Evolutionary conservation across 2,888 invertebrate genomes (phyloP).

Genomic region (Spicauda simplicius): DNA sequence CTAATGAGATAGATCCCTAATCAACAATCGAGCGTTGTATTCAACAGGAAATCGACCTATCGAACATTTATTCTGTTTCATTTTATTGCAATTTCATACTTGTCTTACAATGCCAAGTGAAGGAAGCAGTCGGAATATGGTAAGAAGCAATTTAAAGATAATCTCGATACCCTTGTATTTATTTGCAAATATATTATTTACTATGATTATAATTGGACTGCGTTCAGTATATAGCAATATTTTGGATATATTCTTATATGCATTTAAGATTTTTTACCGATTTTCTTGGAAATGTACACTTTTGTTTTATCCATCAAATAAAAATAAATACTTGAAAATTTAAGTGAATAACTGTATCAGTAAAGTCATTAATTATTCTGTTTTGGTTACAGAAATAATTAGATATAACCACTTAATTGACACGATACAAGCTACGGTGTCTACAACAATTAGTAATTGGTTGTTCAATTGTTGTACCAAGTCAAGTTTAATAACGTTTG

Average conservation of each 20-base stretch:
- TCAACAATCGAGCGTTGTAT: conserved; percentile 2
- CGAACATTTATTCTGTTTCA: neutral
- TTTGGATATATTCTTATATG: no score
- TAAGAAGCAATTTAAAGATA: no score
- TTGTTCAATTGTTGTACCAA: neutral
- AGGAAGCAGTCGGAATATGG: no score
- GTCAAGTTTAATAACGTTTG: neutral
- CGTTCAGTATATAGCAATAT: no score
- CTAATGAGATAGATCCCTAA: conserved; percentile 16
- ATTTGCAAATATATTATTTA: no score
- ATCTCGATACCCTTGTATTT: no score
- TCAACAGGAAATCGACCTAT: neutral
- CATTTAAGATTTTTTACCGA: no score
- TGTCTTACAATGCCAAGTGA: neutral
- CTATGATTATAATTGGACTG: no score
- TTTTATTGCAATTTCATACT: neutral
- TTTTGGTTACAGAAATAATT: neutral
- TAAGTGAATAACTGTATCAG: neutral
- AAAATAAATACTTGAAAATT: no score
- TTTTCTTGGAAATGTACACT: no score
- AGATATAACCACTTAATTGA: neutral
- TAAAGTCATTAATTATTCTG: conserved; percentile 3
- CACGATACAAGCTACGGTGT: neutral
- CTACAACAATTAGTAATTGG: neutral
- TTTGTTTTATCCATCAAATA: no score